Evolutionary conservation across 2,113 vertebrate genomes (phyloP), one percentile per base, ranked within the genome.

Genomic region (Cyprinus carpio): DNA sequence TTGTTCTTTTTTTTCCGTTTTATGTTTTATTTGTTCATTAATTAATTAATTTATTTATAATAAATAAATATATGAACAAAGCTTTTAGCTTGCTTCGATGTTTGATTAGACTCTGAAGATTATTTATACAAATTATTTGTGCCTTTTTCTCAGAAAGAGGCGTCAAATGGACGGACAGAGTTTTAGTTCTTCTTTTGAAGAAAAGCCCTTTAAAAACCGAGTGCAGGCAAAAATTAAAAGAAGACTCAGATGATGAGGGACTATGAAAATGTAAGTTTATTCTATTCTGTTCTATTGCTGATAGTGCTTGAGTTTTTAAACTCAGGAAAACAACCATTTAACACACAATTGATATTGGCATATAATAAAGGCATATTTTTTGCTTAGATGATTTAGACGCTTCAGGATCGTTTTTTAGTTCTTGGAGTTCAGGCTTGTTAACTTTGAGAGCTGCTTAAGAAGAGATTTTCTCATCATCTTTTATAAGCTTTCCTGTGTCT

Each of bases 141-240:
- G 3, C 18, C 64, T 90, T 92, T 91, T 90, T 88, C 62, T 90
- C 89, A 99, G 97, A 96, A 96, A 96, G 97, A 90, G n/a, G 93
- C 95, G 0, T 95, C 97, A 51, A 40, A 97, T 97, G 0, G 97
- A 99, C 1, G 97, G 97, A 10, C 97, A 97, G 89, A 99, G 98
- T 90, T 98, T 99, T 91, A 94, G 96, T 60, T 94, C 91, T 13
- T 91, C 93, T 37, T 90, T 91, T 31, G 93, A 95, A 20, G 96
- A 97, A 89, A 92, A 91, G 4, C 91, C 95, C 60, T 87, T 15
- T 46, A 90, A 10, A 93, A 93, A 65, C 87, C 87, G 87, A 84
- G 18, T 0, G 49, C 8, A n/a, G 0, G 0, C 1, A 8, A 85
- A 43, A 60, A 43, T 1, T 58, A 0, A 49, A n/a, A 0, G 11